Evolutionary conservation across 2,113 vertebrate species (phyloP).

Genomic region (Sinocyclocheilus maitianheensis): DNA sequence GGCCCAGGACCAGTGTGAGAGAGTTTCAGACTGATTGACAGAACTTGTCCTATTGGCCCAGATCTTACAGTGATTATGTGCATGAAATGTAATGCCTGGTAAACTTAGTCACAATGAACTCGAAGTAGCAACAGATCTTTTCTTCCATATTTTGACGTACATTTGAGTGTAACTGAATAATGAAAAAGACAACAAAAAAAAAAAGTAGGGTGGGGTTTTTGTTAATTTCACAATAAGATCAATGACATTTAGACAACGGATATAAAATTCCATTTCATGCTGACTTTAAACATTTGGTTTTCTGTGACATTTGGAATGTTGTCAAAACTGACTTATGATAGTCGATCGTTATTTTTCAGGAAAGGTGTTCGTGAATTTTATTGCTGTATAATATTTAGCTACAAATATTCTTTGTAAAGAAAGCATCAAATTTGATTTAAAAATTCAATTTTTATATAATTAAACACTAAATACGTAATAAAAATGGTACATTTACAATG

Average conservation of each 20-base stretch:
- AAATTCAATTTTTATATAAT: too few species aligned
- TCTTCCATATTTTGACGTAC: not conserved
- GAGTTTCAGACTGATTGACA: not conserved
- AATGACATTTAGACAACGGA: not conserved
- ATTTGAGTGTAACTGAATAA: not conserved
- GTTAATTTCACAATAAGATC: not conserved
- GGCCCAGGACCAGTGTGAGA: not conserved
- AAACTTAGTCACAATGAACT: not conserved
- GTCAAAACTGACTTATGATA: too few species aligned
- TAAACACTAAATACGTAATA: too few species aligned
- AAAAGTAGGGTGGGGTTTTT: not conserved
- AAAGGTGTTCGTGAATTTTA: too few species aligned
- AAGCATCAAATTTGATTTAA: too few species aligned
- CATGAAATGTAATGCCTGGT: not conserved
- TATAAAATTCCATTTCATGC: not conserved
- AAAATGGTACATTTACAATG: too few species aligned
- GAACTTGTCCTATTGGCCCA: not conserved
- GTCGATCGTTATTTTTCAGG: too few species aligned
- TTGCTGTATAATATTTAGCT: too few species aligned
- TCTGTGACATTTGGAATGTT: not conserved
- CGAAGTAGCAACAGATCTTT: not conserved
- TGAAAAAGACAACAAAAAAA: not conserved
- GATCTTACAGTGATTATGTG: not conserved
- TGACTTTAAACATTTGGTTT: not conserved
- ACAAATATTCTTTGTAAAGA: too few species aligned